Conservation (phyloP, 2,888 invertebrate species). For the Metalampra italica region DNA sequence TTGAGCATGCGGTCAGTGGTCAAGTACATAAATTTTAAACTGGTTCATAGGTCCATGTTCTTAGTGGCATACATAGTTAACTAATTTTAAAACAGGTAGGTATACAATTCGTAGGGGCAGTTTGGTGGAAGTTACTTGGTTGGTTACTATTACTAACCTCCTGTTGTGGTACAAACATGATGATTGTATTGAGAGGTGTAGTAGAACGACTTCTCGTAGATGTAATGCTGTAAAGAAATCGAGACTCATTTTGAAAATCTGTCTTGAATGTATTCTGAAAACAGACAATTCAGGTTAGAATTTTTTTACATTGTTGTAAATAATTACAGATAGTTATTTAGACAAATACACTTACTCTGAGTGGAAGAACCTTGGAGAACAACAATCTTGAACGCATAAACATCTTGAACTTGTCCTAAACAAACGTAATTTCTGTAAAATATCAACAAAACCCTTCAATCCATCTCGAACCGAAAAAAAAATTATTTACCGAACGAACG, state of each 20-base stretch:
- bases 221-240: conserved; percentile 53
- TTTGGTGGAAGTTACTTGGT: background rate
- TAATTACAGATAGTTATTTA: conserved; percentile 12
- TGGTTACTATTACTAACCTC: conserved; percentile 80
- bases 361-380: conserved; percentile 47
- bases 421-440: conserved; percentile 14
- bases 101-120: background rate
- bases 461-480: conserved; percentile 18
- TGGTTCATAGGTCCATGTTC: too few relatives aligned
- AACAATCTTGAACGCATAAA: conserved; percentile 65
- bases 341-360: conserved; percentile 43
- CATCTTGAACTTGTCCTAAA: conserved; percentile 40
- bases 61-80: too few relatives aligned
- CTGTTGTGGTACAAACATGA: conserved; percentile 99
- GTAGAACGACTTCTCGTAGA: conserved; percentile 68
- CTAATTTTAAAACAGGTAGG: too few relatives aligned
- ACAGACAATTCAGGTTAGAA: conserved; percentile 31
- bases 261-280: conserved; percentile 62
- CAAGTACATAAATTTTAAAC: too few relatives aligned
- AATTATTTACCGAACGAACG: background rate
- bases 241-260: conserved; percentile 62
- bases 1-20: too few relatives aligned
- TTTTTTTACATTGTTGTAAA: conserved; percentile 9
- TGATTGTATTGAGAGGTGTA: conserved; percentile 92
- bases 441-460: conserved; percentile 10